These are phyloP conservation scores for Formica aserva DNA, from an alignment of 2,888 invertebrate species.

Conservation along the genomic window DNA sequence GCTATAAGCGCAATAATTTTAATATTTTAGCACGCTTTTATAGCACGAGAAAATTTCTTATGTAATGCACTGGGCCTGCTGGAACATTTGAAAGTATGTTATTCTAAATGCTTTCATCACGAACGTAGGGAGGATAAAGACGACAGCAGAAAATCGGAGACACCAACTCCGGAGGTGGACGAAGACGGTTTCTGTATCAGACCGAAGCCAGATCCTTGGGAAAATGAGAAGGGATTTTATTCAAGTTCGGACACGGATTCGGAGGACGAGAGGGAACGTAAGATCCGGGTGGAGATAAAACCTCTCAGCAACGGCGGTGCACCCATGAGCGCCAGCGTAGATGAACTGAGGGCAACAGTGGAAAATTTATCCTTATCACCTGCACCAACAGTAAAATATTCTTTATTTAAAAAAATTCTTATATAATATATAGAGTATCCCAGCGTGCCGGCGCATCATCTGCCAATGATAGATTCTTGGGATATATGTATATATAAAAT, in stretches of 20 bases:
- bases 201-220: constrained; percentile 92
- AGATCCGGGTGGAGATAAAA: constrained; percentile 98
- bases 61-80: constrained; percentile 79
- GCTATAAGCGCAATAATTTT: constrained; percentile 21
- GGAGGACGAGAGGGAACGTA: constrained; percentile 94
- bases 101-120: constrained; percentile 36
- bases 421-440: neutral
- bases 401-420: neutral
- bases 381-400: constrained; percentile 88
- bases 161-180: constrained; percentile 93
- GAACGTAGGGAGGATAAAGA: constrained; percentile 91
- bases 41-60: constrained; percentile 7
- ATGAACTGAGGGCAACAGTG: constrained; percentile 96
- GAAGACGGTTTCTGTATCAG: constrained; percentile 97
- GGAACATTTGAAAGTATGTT: constrained; percentile 48
- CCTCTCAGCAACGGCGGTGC: constrained; percentile 96
- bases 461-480: no score
- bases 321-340: constrained; percentile 97
- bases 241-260: constrained; percentile 96
- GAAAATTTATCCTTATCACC: constrained; percentile 95
- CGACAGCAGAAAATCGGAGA: constrained; percentile 86
- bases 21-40: constrained; percentile 14
- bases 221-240: constrained; percentile 93
- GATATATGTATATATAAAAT: neutral
- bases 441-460: no score